phyloP scores from a whole-genome alignment of 1,140 invertebrate genomes.

The Drosophila bipectinata region DNA sequence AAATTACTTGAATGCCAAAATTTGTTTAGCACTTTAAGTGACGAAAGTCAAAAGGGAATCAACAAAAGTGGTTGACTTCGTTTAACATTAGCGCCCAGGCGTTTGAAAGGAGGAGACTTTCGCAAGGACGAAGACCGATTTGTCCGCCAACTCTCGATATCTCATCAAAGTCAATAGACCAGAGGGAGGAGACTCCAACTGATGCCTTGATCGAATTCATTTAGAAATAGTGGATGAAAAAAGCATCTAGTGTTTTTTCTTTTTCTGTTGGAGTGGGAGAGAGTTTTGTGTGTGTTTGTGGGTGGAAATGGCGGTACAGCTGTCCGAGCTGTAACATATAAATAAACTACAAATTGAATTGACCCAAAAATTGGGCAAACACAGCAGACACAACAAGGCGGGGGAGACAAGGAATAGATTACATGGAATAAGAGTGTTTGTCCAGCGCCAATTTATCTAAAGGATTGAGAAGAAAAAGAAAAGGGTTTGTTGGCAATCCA shows the following conservation, averaged over 20 bases:
- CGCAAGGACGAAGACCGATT: slow-evolving; percentile 5
- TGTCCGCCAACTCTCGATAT: slow-evolving; percentile 6
- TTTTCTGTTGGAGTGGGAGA: not conserved
- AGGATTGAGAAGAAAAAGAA: not conserved
- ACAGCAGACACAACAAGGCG: slow-evolving; percentile 7
- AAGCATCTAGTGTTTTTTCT: not conserved
- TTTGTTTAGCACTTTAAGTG: slow-evolving; percentile 53
- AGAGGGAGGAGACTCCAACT: not conserved
- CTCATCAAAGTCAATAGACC: slow-evolving; percentile 27
- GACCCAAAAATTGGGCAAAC: slow-evolving; percentile 27
- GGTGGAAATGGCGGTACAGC: not conserved
- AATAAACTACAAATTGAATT: slow-evolving; percentile 68
- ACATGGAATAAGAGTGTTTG: slow-evolving; percentile 16
- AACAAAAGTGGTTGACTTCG: slow-evolving; percentile 37
- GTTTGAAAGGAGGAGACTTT: too few relatives aligned
- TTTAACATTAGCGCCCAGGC: slow-evolving; percentile 17
- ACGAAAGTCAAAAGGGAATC: slow-evolving; percentile 27
- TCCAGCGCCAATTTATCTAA: slow-evolving; percentile 22
- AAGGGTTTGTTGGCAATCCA: slow-evolving; percentile 19
- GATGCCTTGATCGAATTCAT: slow-evolving; percentile 13
- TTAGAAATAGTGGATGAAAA: not conserved
- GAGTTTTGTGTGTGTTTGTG: not conserved
- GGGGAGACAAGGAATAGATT: slow-evolving; percentile 7
- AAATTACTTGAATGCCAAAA: slow-evolving; percentile 44
- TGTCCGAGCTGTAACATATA: slow-evolving; percentile 39